Evolutionary conservation across 2,113 vertebrate species (phyloP), one percentile per base, ranked within the genome.

Genomic region (Dolichotis patagonum): DNA sequence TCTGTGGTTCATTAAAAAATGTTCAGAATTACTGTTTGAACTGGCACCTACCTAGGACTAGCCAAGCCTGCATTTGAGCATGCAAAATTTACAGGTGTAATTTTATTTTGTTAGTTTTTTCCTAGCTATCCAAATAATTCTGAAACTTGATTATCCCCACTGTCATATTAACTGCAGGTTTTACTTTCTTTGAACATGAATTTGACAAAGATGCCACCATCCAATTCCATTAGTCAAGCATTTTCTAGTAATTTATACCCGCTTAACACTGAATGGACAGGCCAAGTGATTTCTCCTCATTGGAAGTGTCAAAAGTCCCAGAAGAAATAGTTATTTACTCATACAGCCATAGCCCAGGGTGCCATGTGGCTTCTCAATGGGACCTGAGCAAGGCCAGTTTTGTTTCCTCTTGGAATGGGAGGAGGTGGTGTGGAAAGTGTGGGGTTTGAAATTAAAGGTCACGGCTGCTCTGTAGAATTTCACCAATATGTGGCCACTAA

Each of bases 361-460:
- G 11, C 58, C 30, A 5, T 7, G 7, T 67, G 24, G 1, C 67
- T 69, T 20, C 10, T 75, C 30, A 20, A 4, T 7, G 20, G 71
- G 75, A 20, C 24, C 17, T 63, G 52, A 80, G 52, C 54, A 85
- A 69, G 5, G 63, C 81, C 11, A 63, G 8, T 28, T 58, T 89
- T 0, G 24, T 43, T 52, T 9, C 2, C 16, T 60, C 4, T n/a
- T 81, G 41, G 49, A 1, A 52, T 60, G 0, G 5, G 9, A 8
- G 7, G 43, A 67, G 19, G 8, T 30, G 7, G 30, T 7, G 12
- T 65, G 28, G n/a, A 52, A 41, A 89, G 75, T 7, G 22, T 62
- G 28, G 24, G 20, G 14, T 77, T 92, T 86, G 35, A 94, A 91
- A 63, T 46, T 82, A 75, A 89, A 89, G 52, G 35, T 89, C 56